These are phyloP conservation scores for Loris lydekkerianus DNA, from an alignment of 2,797 vertebrate genomes.

Conservation along the genomic window DNA sequence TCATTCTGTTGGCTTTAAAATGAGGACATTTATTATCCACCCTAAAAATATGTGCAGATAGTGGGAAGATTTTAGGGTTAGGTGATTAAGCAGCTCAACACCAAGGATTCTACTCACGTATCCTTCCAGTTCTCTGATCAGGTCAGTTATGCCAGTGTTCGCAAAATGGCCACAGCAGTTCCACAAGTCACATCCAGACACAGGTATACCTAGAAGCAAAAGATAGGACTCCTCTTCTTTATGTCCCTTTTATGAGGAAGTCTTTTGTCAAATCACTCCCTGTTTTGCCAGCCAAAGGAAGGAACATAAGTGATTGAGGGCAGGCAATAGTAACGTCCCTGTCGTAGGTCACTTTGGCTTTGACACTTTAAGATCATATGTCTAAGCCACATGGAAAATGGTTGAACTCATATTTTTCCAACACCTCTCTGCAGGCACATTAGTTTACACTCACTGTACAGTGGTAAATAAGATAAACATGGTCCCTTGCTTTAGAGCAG, in stretches of 20 bases:
- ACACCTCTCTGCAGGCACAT: neutral
- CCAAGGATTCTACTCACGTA: neutral
- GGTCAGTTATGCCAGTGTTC: neutral
- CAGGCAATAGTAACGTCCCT: neutral
- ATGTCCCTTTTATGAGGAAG: neutral
- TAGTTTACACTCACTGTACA: neutral
- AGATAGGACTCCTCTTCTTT: neutral
- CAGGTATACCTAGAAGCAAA: neutral
- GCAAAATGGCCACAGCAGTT: neutral
- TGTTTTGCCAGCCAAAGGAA: conserved; percentile 25
- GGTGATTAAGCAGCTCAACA: neutral
- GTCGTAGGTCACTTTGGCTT: neutral
- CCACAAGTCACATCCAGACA: neutral
- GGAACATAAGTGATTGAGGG: neutral
- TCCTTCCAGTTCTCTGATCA: neutral
- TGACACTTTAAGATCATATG: neutral
- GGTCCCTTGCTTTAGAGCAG: neutral
- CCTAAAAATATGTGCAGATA: neutral
- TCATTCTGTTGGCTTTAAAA: neutral
- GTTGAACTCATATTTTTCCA: conserved; percentile 13
- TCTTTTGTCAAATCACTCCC: neutral
- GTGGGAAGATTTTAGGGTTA: neutral
- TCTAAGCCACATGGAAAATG: neutral
- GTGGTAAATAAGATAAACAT: neutral
- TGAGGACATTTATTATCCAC: neutral